Conservation (phyloP, 2,797 vertebrate species). For the Clarias pachynema region DNA sequence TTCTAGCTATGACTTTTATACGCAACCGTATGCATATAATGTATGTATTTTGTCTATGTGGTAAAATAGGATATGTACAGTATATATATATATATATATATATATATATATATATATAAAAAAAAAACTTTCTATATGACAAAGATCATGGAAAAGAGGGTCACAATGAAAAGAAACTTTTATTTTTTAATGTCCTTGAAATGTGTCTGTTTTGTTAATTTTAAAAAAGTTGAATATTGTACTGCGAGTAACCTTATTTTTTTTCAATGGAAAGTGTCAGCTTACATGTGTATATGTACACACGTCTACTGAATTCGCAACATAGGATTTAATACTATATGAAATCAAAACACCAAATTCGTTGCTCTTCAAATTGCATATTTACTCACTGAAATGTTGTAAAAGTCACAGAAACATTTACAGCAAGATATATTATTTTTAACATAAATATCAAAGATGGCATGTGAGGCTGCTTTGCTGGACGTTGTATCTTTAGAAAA, state of each 20-base stretch:
- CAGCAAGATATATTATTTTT: slow-evolving; percentile 23
- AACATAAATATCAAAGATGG: slow-evolving; percentile 8
- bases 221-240: slow-evolving; percentile 64
- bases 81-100: slow-evolving; percentile 42
- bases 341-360: slow-evolving; percentile 41
- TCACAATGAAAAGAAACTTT: slow-evolving; percentile 60
- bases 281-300: slow-evolving; percentile 34
- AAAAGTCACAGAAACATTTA: slow-evolving; percentile 8
- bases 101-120: slow-evolving; percentile 52
- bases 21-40: slow-evolving; percentile 48
- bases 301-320: slow-evolving; percentile 36
- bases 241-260: slow-evolving; percentile 59
- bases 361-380: slow-evolving; percentile 17
- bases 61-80: slow-evolving; percentile 64
- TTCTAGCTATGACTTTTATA: slow-evolving; percentile 53
- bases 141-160: slow-evolving; percentile 56
- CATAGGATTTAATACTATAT: slow-evolving; percentile 22
- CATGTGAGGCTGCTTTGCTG: slow-evolving; percentile 19
- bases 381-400: slow-evolving; percentile 20
- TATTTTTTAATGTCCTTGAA: slow-evolving; percentile 74
- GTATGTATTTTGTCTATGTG: slow-evolving; percentile 67
- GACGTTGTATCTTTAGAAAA: not conserved
- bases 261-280: slow-evolving; percentile 33
- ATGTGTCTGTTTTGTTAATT: slow-evolving; percentile 68
- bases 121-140: slow-evolving; percentile 57